Base-by-base conservation (phyloP, 2,888 invertebrate genomes). In the Macrosiphum euphorbiae region DNA sequence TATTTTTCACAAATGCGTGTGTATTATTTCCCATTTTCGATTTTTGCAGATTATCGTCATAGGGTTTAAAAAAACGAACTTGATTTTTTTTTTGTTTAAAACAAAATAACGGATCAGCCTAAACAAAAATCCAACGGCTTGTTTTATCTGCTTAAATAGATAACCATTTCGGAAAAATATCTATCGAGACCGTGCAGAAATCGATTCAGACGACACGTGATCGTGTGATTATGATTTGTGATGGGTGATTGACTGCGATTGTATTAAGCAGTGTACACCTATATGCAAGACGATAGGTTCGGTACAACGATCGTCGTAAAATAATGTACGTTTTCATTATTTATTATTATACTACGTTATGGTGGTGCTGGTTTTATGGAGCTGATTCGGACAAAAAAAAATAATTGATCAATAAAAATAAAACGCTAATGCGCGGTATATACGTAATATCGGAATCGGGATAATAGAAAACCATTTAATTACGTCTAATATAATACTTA, bases 151-250 rank as follows among this genome's bases (percentile, higher is more conserved):
- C 67, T 67, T 16, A 35, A 67, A 35, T n/a, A 5, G 7, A 35
- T n/a, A n/a, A 26, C 7, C 7, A 67, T 67, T 67, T 67, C 7
- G n/a, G 16, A n/a, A 35, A 67, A 67, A 35, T 67, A 35, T 67
- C n/a, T 16, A 67, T 35, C 16, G 7, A 67, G 1, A 35, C 67
- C 16, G 7, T 16, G 7, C 20, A 16, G 16, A 7, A 67, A 67
- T 67, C 67, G n/a, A 67, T 67, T 67, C n/a, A 16, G 35, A 67
- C 13, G 35, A 67, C 35, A n/a, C 35, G 67, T 67, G n/a, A 67
- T 67, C 67, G 67, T 86, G 86, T 86, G 47, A 47, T 16, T 84
- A n/a, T 86, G 86, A 86, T 41, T 86, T 86, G 44, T 67, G 67
- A 67, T 35, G 67, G 35, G 67, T 67, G 67, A 67, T 67, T 67